These are phyloP conservation scores for Pedetes capensis DNA, from an alignment of 2,113 vertebrate genomes.

Conservation along the genomic window DNA sequence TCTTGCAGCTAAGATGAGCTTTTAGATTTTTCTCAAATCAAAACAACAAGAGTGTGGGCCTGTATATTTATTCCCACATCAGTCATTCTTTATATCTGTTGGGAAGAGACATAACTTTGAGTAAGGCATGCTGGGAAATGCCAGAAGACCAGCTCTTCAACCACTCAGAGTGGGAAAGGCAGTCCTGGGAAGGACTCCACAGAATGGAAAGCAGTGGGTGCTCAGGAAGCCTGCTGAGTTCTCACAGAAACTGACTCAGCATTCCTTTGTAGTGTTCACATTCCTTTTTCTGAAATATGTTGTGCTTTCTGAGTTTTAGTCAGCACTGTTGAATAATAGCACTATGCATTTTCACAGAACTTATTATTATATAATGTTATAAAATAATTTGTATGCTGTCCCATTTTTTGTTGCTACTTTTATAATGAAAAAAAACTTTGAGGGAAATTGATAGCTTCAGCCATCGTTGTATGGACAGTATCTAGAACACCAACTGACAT, in stretches of 20 bases:
- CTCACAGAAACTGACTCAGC: not conserved
- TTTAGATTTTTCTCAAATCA: not conserved
- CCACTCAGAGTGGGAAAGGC: not conserved
- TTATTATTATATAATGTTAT: not conserved
- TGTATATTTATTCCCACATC: not conserved
- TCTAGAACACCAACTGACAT: not conserved
- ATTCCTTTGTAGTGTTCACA: not conserved
- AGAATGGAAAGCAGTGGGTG: rapidly evolving
- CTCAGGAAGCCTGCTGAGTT: not conserved
- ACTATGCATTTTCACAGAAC: not conserved
- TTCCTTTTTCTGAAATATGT: not conserved
- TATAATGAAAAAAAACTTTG: not conserved
- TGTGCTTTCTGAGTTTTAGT: not conserved
- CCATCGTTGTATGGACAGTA: not conserved
- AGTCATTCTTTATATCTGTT: not conserved
- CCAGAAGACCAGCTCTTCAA: not conserved
- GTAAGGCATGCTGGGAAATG: not conserved
- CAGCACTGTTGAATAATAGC: not conserved
- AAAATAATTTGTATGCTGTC: not conserved
- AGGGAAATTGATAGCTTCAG: not conserved
- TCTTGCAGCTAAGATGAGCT: not conserved
- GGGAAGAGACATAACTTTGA: too few relatives aligned
- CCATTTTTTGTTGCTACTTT: not conserved
- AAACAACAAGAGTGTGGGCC: not conserved
- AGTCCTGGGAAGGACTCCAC: rapidly evolving